A percentile compares a stretch with the other conserved stretches of the same genome.
Conservation (phyloP, 2,113 vertebrate species). For the Synchiropus splendidus region DNA sequence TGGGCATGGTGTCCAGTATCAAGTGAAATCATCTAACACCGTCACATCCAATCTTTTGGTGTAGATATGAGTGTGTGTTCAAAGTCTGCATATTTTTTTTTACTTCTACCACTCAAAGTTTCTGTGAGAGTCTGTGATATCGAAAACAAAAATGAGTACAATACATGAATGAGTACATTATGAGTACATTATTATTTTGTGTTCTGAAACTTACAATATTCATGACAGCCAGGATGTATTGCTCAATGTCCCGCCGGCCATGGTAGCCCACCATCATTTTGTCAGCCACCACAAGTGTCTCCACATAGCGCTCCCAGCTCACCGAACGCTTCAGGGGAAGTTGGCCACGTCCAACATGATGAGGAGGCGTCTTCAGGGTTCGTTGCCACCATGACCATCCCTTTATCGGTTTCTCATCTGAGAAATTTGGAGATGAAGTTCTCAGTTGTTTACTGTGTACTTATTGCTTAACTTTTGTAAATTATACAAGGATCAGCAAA, state of each 20-base stretch:
- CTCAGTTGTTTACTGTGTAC: no score
- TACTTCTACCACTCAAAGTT: no score
- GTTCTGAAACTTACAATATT: conserved; percentile 98
- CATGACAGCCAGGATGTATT: conserved; percentile 97
- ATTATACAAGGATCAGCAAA: no score
- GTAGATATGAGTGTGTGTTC: no score
- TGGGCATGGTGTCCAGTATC: no score
- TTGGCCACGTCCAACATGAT: conserved; percentile 80
- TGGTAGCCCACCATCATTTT: conserved; percentile 99
- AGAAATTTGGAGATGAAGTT: conserved; percentile 5
- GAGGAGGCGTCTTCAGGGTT: conserved; percentile 79
- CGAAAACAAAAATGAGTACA: no score
- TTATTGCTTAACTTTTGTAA: no score
- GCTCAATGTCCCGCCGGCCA: conserved; percentile 92
- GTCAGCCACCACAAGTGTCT: conserved; percentile 94
- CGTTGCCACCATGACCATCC: conserved; percentile 85
- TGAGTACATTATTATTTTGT: conserved; percentile 35
- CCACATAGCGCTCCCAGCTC: conserved; percentile 90
- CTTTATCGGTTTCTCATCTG: conserved; percentile 91
- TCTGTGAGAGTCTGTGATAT: no score
- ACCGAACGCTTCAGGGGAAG: conserved; percentile 90
- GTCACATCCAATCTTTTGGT: no score
- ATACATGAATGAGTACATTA: no score
- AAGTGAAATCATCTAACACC: no score
- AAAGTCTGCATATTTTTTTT: no score